Conservation (phyloP, 2,888 invertebrate species). For the Rhingia rostrata region DNA sequence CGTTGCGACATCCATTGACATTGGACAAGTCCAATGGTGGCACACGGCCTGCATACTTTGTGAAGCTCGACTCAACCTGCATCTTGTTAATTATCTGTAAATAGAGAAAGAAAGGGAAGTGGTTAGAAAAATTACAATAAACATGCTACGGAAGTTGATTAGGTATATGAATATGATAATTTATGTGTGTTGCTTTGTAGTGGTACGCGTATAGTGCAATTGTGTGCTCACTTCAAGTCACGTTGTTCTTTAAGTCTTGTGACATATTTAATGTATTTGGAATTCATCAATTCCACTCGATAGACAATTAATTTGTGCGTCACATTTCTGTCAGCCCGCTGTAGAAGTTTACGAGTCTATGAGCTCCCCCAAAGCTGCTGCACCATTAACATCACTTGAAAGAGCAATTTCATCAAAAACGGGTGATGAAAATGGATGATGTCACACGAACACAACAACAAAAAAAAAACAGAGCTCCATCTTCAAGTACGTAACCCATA, state of each 20-base stretch:
- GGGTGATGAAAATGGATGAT: conserved; percentile 62
- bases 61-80: conserved; percentile 82
- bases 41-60: conserved; percentile 81
- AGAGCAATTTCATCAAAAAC: conserved; percentile 41
- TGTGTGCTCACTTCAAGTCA: neutral
- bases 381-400: conserved; percentile 49
- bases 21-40: conserved; percentile 82
- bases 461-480: conserved; percentile 9
- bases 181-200: neutral
- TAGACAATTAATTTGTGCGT: conserved; percentile 28
- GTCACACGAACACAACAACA: conserved; percentile 40
- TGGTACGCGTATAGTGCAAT: neutral
- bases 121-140: conserved; percentile 17
- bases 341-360: conserved; percentile 25
- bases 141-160: conserved; percentile 2
- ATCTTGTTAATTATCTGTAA: conserved; percentile 75
- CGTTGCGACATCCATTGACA: conserved; percentile 79
- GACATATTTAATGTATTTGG: neutral
- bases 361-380: conserved; percentile 12
- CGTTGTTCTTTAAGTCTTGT: neutral
- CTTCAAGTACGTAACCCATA: conserved; percentile 44
- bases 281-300: conserved; percentile 14
- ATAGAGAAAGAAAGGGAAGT: conserved; percentile 19
- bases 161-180: conserved; percentile 1
- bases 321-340: conserved; percentile 40